Evolutionary conservation across 1,140 invertebrate genomes (phyloP), one percentile per base, ranked within the genome.

Genomic region (Zaprionus capensis): DNA sequence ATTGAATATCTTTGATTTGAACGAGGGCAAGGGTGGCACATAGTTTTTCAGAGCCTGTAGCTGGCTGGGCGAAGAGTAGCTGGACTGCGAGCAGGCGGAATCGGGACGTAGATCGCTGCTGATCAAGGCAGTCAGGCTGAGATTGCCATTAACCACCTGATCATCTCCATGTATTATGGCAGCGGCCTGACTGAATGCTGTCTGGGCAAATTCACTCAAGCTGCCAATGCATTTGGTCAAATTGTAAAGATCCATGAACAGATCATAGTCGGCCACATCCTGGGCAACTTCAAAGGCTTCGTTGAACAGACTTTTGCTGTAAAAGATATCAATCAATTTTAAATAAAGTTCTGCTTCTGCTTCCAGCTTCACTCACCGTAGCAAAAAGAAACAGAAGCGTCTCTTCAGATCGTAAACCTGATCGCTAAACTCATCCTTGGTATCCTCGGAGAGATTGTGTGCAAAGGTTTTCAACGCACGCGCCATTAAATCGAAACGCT

Each of bases 201-300:
- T 96, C 31, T 94, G 94, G 1, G 97, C 96, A 84, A 98, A 95
- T 76, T 95, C 95, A 1, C 74, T 66, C 14, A 93, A 93, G 73
- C 96, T 95, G 22, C 95, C 95, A 68, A 95, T 94, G 63, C 95
- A 94, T 67, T 95, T 93, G 31, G 97, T 97, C 72, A 96, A 95
- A 93, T 96, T 97, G 88, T 97, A 95, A 46, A 98, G 94, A 93
- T 98, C 97, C 95, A 97, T 95, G 82, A 97, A 97, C 41, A 97
- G 94, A 93, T 97, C 96, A 84, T 96, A 96, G 90, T 97, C 96
- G 34, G 95, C 95, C 63, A 98, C 94, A 92, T 98, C 97, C 79
- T 98, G 96, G 15, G 97, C 97, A 56, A 98, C 93, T 68, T 97
- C 95, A 84, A 97, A 97, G 11, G 97, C 97, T 88, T 97, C 98